Base-by-base conservation (phyloP, 2,113 vertebrate genomes). In the Hiodon tergisus region DNA sequence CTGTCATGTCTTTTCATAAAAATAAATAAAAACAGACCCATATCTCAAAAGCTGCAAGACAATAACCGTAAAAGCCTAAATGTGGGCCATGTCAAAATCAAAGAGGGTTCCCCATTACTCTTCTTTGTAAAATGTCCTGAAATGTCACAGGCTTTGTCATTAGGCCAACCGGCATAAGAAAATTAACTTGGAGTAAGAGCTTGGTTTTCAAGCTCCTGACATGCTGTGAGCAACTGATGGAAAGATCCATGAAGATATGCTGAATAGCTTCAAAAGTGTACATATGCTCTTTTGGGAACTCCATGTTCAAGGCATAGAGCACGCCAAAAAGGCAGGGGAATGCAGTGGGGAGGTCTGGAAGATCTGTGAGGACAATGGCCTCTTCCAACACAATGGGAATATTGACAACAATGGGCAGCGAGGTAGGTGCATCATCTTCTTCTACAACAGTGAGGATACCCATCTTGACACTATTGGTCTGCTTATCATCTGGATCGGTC, bases 371-470 rank as follows among this genome's bases (percentile, higher is more conserved):
- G 17, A 71, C 69, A 71, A 31, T 71, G 10, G 69, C 69, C 54
- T 48, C 69, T 71, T 71, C 54, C 10, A 71, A 57, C 53, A 59
- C 69, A 58, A 71, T 71, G 53, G 69, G 53, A 57, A 47, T 71
- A 10, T 11, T 71, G 69, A 47, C 31, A 3, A 71, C 10, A 31
- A 5, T 65, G 62, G 62, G 62, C 62, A 65, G 31, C 62, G 62
- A 65, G 62, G 62, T 65, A 65, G 62, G 62, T 65, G n/a, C 62
- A 65, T 65, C 62, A 65, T 31, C 59, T 4, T 65, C 62, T 65
- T 55, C 68, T 17, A 70, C 51, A 70, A 70, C 52, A 69, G 69
- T 70, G 68, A 70, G 68, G 68, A 70, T 31, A 10, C 68, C 68
- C 52, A 70, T 70, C 68, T 57, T 57, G 68, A 70, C 68, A 57